Evolutionary conservation across 2,888 invertebrate species (phyloP).

Genomic region (Bombylius major): DNA sequence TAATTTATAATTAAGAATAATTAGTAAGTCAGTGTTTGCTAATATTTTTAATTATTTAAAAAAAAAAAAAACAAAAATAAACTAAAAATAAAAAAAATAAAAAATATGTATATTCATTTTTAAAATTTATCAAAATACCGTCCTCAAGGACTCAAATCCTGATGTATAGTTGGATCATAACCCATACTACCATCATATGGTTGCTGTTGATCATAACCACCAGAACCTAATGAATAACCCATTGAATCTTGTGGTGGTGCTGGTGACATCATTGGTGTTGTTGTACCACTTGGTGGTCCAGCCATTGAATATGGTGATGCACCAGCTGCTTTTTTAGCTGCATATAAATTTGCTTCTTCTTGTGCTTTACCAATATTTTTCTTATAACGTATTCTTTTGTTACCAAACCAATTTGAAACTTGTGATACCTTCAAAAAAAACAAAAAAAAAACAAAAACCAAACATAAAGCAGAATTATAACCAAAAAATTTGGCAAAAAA

Average conservation of each 20-base stretch:
- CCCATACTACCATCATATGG: conserved; percentile 83
- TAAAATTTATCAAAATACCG: conserved; percentile 23
- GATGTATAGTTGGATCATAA: conserved; percentile 79
- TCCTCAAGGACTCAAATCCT: conserved; percentile 58
- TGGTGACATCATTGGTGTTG: conserved; percentile 91
- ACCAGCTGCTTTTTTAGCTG: conserved; percentile 94
- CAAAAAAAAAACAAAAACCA: background rate
- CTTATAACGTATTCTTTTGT: conserved; percentile 99
- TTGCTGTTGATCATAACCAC: conserved; percentile 80
- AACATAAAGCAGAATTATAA: background rate
- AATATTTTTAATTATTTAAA: too few relatives aligned
- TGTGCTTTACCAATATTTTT: conserved; percentile 99
- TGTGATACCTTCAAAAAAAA: conserved; percentile 37
- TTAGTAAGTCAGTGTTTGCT: too few relatives aligned
- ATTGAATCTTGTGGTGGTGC: conserved; percentile 86
- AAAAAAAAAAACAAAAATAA: too few relatives aligned
- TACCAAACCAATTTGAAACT: conserved; percentile 99
- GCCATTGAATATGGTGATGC: conserved; percentile 82
- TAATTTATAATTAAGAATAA: too few relatives aligned
- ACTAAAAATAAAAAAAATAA: too few relatives aligned
- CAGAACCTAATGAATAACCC: conserved; percentile 86
- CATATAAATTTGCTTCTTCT: conserved; percentile 97
- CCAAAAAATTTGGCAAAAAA: background rate
- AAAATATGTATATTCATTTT: background rate
- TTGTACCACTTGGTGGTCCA: conserved; percentile 76